Evolutionary conservation across 2,888 invertebrate genomes (phyloP), one percentile per base, ranked within the genome.

Genomic region (Hoplodrina ambigua): DNA sequence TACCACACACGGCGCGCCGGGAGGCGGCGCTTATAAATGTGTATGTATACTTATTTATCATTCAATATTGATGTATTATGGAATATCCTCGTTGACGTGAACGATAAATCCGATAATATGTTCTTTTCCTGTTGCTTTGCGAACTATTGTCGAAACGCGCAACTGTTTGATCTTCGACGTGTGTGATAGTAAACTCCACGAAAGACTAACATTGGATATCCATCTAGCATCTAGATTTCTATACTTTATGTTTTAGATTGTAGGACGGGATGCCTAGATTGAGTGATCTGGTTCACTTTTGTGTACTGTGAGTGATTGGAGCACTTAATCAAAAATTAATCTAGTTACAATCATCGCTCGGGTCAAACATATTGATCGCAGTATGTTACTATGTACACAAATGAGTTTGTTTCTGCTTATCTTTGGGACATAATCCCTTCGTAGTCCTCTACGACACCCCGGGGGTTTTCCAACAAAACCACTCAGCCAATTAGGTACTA

Each of bases 11-110:
- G 20, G 56, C 17, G 25, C 30, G 19, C 44, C 58, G 66, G 53
- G 75, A 15, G 41, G 49, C 46, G 19, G 25, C 17, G 20, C 80
- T 49, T 79, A 25, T 19, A 70, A 19, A 62, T 62, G 41, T 33
- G 58, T 33, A 4, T 30, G 59, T 57, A n/a, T 11, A 41, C 59
- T 37, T 70, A 70, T 76, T 76, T 69, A 77, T 55, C 69, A 59
- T 60, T 49, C 17, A 55, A 46, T 69, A 52, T 69, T 72, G 56
- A 72, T 69, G 46, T 57, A 57, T 52, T 57, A 30, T 13, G 17
- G 46, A 25, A 37, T 46, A 15, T 57, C 13, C n/a, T 55, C 53
- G 13, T 10, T 55, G 49, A 69, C 33, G 33, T 11, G 25, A 30
- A 37, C 11, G 37, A 72, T 62, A 58, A 62, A 72, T 74, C 33